Percentiles rank a stretch among this genome's conserved stretches.
Evolutionary conservation across 1,140 invertebrate genomes (phyloP).

Genomic region (Heterodera schachtii): DNA sequence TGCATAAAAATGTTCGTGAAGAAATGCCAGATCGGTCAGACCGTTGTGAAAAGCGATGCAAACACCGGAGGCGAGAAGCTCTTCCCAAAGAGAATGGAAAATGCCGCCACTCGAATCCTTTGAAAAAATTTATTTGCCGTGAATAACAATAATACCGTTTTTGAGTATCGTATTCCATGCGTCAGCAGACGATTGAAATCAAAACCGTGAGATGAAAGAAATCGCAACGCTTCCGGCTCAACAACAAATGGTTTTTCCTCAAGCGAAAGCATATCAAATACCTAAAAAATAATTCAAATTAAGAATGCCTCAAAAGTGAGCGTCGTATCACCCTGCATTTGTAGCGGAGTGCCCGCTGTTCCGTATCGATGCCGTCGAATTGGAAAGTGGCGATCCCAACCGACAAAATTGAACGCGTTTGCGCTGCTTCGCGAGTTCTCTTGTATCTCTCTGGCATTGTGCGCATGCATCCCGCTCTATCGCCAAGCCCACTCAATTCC

Average conservation of each 20-base stretch:
- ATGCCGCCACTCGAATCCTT: conserved; percentile 9
- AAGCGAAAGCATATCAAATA: conserved; percentile 39
- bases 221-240: conserved; percentile 41
- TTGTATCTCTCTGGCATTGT: conserved; percentile 31
- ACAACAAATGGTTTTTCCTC: conserved; percentile 40
- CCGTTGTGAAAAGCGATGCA: conserved; percentile 53
- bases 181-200: conserved; percentile 42
- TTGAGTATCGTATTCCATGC: conserved; percentile 34
- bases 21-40: conserved; percentile 49
- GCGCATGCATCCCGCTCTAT: conserved; percentile 1
- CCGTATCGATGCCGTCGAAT: conserved; percentile 9
- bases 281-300: conserved; percentile 18
- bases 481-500: conserved; percentile 42
- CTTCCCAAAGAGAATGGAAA: conserved; percentile 39
- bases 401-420: conserved; percentile 33
- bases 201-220: conserved; percentile 43
- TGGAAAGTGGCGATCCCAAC: conserved; percentile 40
- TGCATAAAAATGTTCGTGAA: conserved; percentile 55
- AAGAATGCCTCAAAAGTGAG: too few relatives aligned
- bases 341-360: conserved; percentile 4
- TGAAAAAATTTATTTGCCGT: not conserved
- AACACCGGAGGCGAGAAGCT: conserved; percentile 43
- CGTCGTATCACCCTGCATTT: conserved; percentile 29
- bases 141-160: conserved; percentile 8
- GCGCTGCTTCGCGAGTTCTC: conserved; percentile 13